Base-by-base conservation (phyloP, 2,113 vertebrate genomes). In the Typhlomys cinereus region DNA sequence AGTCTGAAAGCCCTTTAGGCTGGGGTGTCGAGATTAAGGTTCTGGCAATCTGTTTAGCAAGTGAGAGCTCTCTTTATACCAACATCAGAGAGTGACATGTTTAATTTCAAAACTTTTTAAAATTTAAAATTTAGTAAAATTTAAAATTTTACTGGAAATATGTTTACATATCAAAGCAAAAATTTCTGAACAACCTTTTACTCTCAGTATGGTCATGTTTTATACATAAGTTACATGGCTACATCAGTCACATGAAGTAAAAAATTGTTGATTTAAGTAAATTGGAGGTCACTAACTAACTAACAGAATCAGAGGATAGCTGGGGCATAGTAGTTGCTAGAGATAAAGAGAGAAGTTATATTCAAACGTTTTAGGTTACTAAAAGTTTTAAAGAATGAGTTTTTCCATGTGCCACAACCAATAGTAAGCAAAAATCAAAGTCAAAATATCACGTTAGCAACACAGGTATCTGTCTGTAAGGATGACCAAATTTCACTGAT, bases 231-330 rank as follows among this genome's bases (percentile, higher is more conserved):
- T 89, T 73, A 8, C 44, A 61, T 46, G 41, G 4, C 52, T 9
- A 61, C 36, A 31, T 13, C 41, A 10, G n/a, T 70, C 73, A 79
- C 7, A 9, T 1, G 46, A 13, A 17, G n/a, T 71, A 87, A 41
- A 80, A 87, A 87, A 66, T 27, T 91, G 18, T 82, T 88, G 41
- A 67, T 85, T 73, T 91, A 83, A 87, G 5, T 91, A 80, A 80
- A 41, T 70, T 54, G 0, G 44, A 83, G 11, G 67, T 83, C 78
- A 75, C 44, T 71, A 7, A 5, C 15, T 20, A 17, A 5, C 18
- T 75, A 2, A 23, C 46, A 57, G 36, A 61, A 64, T 89, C 25
- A 70, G 39, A 94, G 75, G 62, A 13, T 83, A 91, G 48, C 34
- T 66, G 23, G 87, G 73, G 88, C 78, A 5, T 54, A 70, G 36